Base-by-base conservation (phyloP, 2,888 invertebrate genomes). In the Amphiduros pacificus region DNA sequence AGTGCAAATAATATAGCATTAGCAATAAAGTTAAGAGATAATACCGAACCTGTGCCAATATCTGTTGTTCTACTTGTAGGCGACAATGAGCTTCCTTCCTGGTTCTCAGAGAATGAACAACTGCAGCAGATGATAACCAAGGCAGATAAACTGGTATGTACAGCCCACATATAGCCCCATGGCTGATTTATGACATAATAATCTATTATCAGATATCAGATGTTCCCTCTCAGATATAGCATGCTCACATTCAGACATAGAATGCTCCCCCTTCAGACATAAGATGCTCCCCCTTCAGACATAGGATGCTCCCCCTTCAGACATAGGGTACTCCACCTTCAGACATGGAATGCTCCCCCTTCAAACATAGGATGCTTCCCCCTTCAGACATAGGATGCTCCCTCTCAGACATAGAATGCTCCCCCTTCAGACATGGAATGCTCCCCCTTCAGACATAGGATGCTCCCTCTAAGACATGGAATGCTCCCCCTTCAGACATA, bases 31-130 rank as follows among this genome's bases (percentile, higher is more conserved):
- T n/a, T n/a, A n/a, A n/a, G n/a, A n/a, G n/a, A n/a, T n/a, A n/a
- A n/a, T n/a, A n/a, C n/a, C n/a, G n/a, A n/a, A n/a, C n/a, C n/a
- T n/a, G n/a, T n/a, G n/a, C n/a, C n/a, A n/a, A n/a, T n/a, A n/a
- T n/a, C n/a, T n/a, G n/a, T n/a, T n/a, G n/a, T n/a, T n/a, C n/a
- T n/a, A n/a, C n/a, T n/a, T 2, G 17, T 17, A 73, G 92, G 92
- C 57, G 93, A 93, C 80, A 87, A 89, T 0, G 90, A 91, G 68
- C 86, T 93, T 58, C 93, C 94, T 0, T 86, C 89, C 26, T 94
- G 93, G 91, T 88, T 92, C 66, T 86, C 92, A 41, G 92, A 92
- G 76, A 93, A 95, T 84, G 90, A 91, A 74, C 89, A 91, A 68
- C 90, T 96, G 73, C 90, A 91, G 73, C 76, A 73, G 58, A 71